phyloP scores from a whole-genome alignment of 2,113 vertebrate genomes.

The Potamarius usumacintae region DNA sequence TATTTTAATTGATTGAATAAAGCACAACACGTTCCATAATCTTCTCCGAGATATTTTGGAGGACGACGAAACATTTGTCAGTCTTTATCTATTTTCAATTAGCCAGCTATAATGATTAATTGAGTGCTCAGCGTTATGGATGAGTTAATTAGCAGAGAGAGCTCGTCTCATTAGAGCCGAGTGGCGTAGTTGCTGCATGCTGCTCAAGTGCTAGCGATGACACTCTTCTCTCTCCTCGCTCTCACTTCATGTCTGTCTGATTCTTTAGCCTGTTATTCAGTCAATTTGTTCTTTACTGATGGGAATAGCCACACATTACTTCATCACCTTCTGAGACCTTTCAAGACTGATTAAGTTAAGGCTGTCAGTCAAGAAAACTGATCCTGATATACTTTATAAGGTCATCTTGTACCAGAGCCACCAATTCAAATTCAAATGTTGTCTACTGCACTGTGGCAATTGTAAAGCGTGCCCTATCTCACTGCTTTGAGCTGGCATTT shows the following conservation, averaged over 20 bases:
- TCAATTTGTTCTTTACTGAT: not conserved
- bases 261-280: not conserved
- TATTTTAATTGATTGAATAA: constrained; percentile 57
- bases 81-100: constrained; percentile 74
- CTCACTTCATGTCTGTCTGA: not conserved
- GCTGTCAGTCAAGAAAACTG: not conserved
- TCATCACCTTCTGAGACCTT: constrained; percentile 3
- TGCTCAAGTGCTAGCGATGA: constrained; percentile 57
- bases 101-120: constrained; percentile 72
- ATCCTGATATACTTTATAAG: not conserved
- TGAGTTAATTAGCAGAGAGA: constrained; percentile 79
- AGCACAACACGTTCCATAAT: constrained; percentile 53
- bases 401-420: constrained; percentile 1
- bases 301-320: not conserved
- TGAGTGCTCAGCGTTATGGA: constrained; percentile 80
- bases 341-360: not conserved
- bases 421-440: constrained; percentile 20
- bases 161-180: constrained; percentile 76
- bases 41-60: constrained; percentile 47
- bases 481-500: constrained; percentile 39
- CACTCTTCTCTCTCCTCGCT: constrained; percentile 20
- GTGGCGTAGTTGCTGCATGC: constrained; percentile 62
- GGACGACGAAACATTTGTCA: constrained; percentile 70
- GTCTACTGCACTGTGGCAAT: constrained; percentile 5
- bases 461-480: constrained; percentile 25